Evolutionary conservation across 53 echinoderm and acorn worm species (phyloP), one percentile per base, ranked within the genome.

Genomic region (Temnopleurus reevesii): DNA sequence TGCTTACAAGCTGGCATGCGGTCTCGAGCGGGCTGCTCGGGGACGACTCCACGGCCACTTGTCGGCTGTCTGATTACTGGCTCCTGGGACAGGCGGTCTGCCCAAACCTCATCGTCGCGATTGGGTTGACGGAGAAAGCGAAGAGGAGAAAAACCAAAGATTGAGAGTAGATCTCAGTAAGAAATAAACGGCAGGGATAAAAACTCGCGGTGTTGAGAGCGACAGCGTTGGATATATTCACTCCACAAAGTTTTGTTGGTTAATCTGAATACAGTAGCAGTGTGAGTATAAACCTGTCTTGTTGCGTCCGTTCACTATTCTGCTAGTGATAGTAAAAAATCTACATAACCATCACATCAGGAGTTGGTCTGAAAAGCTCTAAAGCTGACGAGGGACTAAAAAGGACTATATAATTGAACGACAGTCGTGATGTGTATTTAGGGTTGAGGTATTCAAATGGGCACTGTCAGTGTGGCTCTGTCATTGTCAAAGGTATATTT

Each of bases 11-110:
- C 88, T 65, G 33, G 88, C 88, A 66, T 71, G 88, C 71, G 66
- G 88, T 87, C 88, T 87, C 71, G 88, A 66, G 88, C 88, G 88
- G 86, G 66, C 88, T 65, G 88, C 66, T 87, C 66, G 25, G 88
- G 88, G 88, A 87, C n/a, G 88, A 51, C 51, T 47, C 51, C 34
- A 44, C 71, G 88, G 65, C 88, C 88, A 87, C 88, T 87, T 87
- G 88, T 87, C 88, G 88, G 88, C 88, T 87, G 76, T 65, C 88
- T 87, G 53, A 71, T 87, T 53, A 87, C 88, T 66, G 66, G 76
- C 88, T 87, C 88, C n/a, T 71, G 88, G 88, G 88, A 87, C 66
- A 29, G 12, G 88, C 88, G 71, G 76, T 65, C 88, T 87, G 88
- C 51, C n/a, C n/a, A n/a, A 51, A 53, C 66, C 34, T 29, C 88